Conservation (phyloP, 1,140 invertebrate genomes). For the Temnothorax nylanderi region DNA sequence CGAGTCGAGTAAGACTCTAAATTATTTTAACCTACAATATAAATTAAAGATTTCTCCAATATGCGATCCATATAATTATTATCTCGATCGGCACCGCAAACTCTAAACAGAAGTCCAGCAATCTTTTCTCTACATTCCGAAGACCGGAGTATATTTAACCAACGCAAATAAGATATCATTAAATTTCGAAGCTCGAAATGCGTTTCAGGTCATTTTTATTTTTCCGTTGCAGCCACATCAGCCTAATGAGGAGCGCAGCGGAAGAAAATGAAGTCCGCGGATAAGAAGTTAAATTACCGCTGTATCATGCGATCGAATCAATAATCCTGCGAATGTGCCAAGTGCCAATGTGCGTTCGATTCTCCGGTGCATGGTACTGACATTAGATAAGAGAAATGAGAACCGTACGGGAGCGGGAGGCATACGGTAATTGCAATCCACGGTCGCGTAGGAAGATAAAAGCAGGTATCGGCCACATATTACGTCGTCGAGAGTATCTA, state of each 20-base stretch:
- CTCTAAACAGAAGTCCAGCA: neutral
- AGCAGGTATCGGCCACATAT: slow-evolving; percentile 35
- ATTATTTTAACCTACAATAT: neutral
- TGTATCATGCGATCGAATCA: too few species aligned
- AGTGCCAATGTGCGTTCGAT: neutral
- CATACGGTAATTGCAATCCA: slow-evolving; percentile 21
- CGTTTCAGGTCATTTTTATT: neutral
- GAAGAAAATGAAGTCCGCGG: neutral
- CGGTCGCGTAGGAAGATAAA: slow-evolving; percentile 17
- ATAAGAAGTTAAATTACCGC: neutral
- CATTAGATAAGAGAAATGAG: slow-evolving; percentile 26
- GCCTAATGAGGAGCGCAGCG: neutral
- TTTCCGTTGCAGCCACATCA: neutral
- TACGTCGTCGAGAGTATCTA: slow-evolving; percentile 1
- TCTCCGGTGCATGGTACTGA: neutral
- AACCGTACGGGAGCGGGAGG: slow-evolving; percentile 2
- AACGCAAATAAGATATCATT: neutral
- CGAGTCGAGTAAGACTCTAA: neutral
- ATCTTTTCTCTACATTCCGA: neutral
- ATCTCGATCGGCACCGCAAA: neutral
- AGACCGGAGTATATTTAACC: neutral
- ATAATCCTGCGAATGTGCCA: neutral
- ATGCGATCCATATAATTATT: neutral
- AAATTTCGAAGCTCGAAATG: neutral
- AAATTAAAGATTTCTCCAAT: neutral